Evolutionary conservation across 2,797 vertebrate genomes (phyloP).

Genomic region (Bucorvus abyssinicus): DNA sequence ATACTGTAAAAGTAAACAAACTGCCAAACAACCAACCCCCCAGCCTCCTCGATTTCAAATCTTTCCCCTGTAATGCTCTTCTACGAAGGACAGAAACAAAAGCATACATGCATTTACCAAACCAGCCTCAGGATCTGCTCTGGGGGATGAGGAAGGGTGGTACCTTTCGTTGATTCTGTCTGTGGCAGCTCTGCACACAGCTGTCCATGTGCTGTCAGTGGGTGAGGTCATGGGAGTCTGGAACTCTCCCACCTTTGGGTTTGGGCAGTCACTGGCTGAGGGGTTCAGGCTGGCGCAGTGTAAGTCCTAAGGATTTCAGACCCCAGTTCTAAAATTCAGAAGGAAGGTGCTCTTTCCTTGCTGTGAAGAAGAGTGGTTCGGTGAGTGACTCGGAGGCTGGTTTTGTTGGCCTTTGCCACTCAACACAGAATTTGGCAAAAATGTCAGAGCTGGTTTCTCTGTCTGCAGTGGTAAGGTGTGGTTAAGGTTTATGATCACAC

Average conservation of each 20-base stretch:
- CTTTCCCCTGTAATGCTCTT: background rate
- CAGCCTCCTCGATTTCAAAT: background rate
- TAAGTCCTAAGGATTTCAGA: background rate
- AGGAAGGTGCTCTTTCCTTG: background rate
- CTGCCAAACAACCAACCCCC: background rate
- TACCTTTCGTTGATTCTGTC: background rate
- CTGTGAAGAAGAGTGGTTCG: background rate
- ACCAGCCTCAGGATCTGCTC: background rate
- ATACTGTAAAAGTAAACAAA: background rate
- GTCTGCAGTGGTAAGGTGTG: background rate
- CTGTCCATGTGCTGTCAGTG: background rate
- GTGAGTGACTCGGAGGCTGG: background rate
- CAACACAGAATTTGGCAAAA: background rate
- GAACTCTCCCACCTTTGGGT: background rate
- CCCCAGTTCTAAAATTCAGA: background rate
- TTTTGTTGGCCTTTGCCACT: background rate
- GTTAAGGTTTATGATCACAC: background rate
- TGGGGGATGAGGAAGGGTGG: background rate
- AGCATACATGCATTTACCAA: background rate
- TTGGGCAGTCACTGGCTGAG: rapidly evolving
- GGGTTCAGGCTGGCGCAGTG: rapidly evolving
- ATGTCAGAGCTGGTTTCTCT: background rate
- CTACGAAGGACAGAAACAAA: background rate
- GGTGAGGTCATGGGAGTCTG: background rate
- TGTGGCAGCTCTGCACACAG: background rate